Evolutionary conservation across 2,888 invertebrate genomes (phyloP).

Genomic region (Cacoxenus indagator): DNA sequence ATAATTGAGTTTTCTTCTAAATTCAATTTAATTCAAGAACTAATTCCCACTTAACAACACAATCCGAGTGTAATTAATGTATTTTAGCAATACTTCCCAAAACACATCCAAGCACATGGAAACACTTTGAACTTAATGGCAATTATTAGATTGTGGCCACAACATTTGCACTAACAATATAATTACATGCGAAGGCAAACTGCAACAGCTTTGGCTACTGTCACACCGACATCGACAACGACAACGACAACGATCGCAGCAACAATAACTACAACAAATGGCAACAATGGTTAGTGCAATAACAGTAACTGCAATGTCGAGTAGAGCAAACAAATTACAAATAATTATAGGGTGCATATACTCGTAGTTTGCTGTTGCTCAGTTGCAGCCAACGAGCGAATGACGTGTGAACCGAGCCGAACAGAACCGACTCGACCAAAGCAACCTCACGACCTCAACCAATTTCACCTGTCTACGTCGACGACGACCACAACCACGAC

Average conservation of each 20-base stretch:
- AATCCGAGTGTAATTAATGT: neutral
- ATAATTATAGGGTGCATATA: slow-evolving; percentile 45
- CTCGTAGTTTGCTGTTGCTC: neutral
- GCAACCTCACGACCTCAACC: neutral
- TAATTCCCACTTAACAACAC: neutral
- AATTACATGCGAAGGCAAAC: slow-evolving; percentile 23
- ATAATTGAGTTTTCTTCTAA: neutral
- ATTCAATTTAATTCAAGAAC: neutral
- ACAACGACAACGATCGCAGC: slow-evolving; percentile 27
- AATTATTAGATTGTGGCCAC: slow-evolving; percentile 26
- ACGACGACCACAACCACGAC: neutral
- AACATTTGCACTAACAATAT: slow-evolving; percentile 13
- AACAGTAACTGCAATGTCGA: slow-evolving; percentile 19
- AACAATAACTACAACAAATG: slow-evolving; percentile 19
- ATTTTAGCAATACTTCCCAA: neutral
- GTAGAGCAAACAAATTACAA: slow-evolving; percentile 57
- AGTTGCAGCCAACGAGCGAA: neutral
- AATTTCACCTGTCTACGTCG: neutral
- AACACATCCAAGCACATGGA: neutral
- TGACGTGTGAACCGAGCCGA: neutral
- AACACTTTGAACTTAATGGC: slow-evolving; percentile 34
- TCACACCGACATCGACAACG: slow-evolving; percentile 24
- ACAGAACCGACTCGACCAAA: neutral
- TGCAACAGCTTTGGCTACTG: slow-evolving; percentile 16
- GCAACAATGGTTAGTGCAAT: slow-evolving; percentile 35